A percentile compares a stretch with the other conserved stretches of the same genome.
Evolutionary conservation across 2,113 vertebrate species (phyloP).

Genomic region (Rhynchomys soricoides): DNA sequence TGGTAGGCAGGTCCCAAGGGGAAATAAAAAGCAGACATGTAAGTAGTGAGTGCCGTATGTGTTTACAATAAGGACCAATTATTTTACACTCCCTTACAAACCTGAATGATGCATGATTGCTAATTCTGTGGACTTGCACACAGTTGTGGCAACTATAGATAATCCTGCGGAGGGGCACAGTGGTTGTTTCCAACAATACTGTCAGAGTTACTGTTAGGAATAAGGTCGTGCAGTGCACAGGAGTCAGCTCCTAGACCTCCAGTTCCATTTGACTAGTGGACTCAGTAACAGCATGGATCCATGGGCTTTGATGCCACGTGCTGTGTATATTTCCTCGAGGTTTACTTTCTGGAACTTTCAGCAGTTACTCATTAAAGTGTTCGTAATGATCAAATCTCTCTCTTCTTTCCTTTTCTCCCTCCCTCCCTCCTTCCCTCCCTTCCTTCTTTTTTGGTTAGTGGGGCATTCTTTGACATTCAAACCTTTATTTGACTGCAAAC

Average conservation of each 20-base stretch:
- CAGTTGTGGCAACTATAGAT: background rate
- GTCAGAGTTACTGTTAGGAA: background rate
- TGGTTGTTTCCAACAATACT: background rate
- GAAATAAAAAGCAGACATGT: background rate
- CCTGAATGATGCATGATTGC: background rate
- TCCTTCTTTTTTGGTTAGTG: background rate
- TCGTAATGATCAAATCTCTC: background rate
- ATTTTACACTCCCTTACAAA: background rate
- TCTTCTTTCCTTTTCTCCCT: background rate
- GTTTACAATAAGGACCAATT: background rate
- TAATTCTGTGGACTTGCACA: background rate
- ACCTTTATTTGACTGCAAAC: constrained; percentile 15
- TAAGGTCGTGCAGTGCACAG: background rate
- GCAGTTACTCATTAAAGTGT: background rate
- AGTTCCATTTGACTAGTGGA: background rate
- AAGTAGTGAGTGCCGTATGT: background rate
- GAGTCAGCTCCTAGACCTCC: background rate
- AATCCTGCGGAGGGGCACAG: background rate
- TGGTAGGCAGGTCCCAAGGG: background rate
- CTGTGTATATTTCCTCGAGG: background rate
- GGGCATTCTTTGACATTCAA: background rate
- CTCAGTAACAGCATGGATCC: background rate
- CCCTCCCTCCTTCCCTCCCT: fast-evolving
- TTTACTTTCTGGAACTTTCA: background rate
- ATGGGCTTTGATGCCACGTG: background rate